phyloP scores from a whole-genome alignment of 2,113 vertebrate species.

The Rhea pennata region DNA sequence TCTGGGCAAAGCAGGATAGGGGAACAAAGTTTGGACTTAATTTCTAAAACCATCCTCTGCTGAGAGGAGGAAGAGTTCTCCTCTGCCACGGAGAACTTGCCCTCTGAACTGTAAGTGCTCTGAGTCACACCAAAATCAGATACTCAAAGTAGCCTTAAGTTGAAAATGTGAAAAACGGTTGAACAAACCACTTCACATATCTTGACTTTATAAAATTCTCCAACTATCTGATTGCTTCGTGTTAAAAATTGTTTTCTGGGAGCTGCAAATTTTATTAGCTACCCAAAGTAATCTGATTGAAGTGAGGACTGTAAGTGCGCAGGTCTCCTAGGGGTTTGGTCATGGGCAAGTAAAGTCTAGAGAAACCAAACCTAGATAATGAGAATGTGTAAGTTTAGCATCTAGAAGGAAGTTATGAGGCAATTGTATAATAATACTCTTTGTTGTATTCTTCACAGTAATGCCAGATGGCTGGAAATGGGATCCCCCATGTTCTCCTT shows the following conservation, averaged over 20 bases:
- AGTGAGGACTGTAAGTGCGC: neutral
- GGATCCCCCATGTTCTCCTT: slow-evolving; percentile 42
- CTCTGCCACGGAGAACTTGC: neutral
- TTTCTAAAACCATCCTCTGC: neutral
- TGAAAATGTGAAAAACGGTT: rapidly evolving
- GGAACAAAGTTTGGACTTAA: neutral
- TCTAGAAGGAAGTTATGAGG: neutral
- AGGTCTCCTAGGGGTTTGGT: neutral
- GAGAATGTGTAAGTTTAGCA: neutral
- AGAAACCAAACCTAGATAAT: neutral
- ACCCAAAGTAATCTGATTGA: neutral
- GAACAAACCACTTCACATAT: rapidly evolving
- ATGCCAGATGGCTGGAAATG: slow-evolving; percentile 52
- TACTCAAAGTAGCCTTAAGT: neutral
- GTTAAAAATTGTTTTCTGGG: neutral
- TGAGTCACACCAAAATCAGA: neutral
- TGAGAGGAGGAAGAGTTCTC: too few species aligned
- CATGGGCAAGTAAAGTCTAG: neutral
- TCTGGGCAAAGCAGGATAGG: neutral
- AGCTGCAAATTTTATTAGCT: neutral
- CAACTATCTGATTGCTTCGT: neutral
- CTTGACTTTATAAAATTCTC: neutral
- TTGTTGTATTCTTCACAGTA: neutral
- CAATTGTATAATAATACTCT: neutral
- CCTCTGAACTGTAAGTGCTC: rapidly evolving